A percentile compares a stretch with the other conserved stretches of the same genome.
Evolutionary conservation across 2,888 invertebrate species (phyloP).

Genomic region (Papilio demoleus): DNA sequence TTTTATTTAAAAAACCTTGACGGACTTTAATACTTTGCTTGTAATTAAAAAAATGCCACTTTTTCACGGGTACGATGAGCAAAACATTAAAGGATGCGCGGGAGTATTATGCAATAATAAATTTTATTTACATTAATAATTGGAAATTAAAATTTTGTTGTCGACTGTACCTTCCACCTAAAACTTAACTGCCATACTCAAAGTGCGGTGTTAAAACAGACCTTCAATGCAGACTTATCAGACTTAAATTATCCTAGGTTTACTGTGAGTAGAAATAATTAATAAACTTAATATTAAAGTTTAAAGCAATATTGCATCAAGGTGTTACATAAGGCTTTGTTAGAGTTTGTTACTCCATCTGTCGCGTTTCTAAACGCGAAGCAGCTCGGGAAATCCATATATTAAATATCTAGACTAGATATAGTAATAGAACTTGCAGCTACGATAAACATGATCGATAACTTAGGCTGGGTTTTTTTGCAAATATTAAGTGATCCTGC

Average conservation of each 20-base stretch:
- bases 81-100: background rate
- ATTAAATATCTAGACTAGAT: slow-evolving; percentile 11
- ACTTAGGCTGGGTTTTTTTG: too few relatives aligned
- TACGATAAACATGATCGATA: background rate
- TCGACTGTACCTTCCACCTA: background rate
- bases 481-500: too few relatives aligned
- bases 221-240: background rate
- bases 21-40: slow-evolving; percentile 4
- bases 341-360: slow-evolving; percentile 5
- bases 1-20: slow-evolving; percentile 21
- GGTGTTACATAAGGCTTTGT: background rate
- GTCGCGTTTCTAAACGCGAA: background rate
- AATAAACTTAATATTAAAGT: background rate
- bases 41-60: slow-evolving; percentile 17
- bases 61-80: background rate
- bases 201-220: too few relatives aligned
- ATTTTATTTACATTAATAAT: background rate
- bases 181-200: too few relatives aligned
- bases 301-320: slow-evolving; percentile 1
- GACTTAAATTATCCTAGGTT: background rate
- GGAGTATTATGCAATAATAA: background rate
- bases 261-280: background rate
- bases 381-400: slow-evolving; percentile 1
- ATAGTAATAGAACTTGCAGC: background rate
- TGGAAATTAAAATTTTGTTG: background rate